phyloP scores from a whole-genome alignment of 2,113 vertebrate genomes.

The Cyphomyrus plagiostoma region DNA sequence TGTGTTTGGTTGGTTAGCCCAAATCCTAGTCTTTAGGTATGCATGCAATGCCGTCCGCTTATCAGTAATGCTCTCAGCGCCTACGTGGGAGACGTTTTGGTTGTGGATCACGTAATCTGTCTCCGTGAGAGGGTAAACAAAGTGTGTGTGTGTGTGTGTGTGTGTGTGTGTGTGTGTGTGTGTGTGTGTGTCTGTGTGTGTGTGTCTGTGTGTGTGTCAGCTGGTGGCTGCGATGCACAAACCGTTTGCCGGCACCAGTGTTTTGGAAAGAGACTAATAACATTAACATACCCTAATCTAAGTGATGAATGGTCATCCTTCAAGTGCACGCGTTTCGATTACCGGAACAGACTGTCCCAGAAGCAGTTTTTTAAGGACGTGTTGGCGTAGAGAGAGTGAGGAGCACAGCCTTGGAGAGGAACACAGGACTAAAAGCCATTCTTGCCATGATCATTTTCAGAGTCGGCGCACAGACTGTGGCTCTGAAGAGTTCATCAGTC shows the following conservation, averaged over 20 bases:
- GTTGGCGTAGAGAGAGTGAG: background rate
- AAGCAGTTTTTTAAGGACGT: background rate
- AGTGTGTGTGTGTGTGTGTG: background rate
- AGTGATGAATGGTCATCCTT: background rate
- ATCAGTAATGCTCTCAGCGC: background rate
- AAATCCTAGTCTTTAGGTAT: background rate
- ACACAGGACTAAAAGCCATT: background rate
- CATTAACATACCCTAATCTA: background rate
- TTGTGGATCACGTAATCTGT: background rate
- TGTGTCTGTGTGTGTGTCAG: no score
- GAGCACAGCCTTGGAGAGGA: background rate
- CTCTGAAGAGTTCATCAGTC: background rate
- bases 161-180: background rate
- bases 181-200: no score
- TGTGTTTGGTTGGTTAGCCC: background rate
- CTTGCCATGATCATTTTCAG: background rate
- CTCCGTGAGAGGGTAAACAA: background rate
- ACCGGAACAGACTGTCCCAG: background rate
- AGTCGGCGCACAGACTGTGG: background rate
- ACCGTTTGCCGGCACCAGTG: background rate
- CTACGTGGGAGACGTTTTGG: background rate
- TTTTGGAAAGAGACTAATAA: slow-evolving; percentile 1
- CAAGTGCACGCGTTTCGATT: background rate
- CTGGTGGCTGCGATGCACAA: background rate
- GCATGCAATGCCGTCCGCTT: background rate